Base-by-base conservation (phyloP, 2,113 vertebrate species). In the Osmerus eperlanus region DNA sequence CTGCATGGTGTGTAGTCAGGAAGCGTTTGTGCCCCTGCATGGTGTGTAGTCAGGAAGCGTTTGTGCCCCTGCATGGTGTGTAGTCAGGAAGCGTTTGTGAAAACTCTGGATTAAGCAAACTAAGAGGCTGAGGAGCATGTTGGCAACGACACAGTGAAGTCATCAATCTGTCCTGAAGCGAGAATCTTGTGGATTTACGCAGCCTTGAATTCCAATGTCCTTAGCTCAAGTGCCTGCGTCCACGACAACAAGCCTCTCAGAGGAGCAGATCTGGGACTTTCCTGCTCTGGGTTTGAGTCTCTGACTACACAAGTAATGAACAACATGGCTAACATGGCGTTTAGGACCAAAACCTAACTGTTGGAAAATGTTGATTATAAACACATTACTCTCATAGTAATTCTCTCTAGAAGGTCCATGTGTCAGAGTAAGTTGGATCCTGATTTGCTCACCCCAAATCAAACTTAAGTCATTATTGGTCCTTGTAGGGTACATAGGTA, bases 121-220 rank as follows among this genome's bases (percentile, higher is more conserved):
- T 62, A 14, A 73, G 32, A 75, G 19, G n/a, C 70, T n/a, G 32
- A 70, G 7, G 28, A 64, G 56, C 14, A 55, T 5, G 14, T 29
- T 54, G 64, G 67, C 72, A 77, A 71, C 65, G 28, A 62, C 77
- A 72, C 2, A 21, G 67, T 78, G 73, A 87, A 77, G 65, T 88
- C 84, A 88, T 85, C 54, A 12, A 77, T 87, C 75, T 83, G 56
- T 72, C 65, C 53, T 55, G 36, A 70, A 75, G 73, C 72, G 41
- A 73, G 68, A 82, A 86, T 90, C 84, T 78, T 82, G 77, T 82
- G 79, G 67, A 83, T 87, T 83, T 82, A 63, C 85, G 68, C n/a
- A 65, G 15, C 67, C 68, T 74, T 47, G 75, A 72, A 87, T 90
- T 87, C 78, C 81, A 82, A 67, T 78, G 68, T 72, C 59, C 32